A percentile compares a stretch with the other conserved stretches of the same genome.
These are phyloP conservation scores for Pristionchus arcanus DNA, from an alignment of 2,888 invertebrate species.

Conservation along the genomic window DNA sequence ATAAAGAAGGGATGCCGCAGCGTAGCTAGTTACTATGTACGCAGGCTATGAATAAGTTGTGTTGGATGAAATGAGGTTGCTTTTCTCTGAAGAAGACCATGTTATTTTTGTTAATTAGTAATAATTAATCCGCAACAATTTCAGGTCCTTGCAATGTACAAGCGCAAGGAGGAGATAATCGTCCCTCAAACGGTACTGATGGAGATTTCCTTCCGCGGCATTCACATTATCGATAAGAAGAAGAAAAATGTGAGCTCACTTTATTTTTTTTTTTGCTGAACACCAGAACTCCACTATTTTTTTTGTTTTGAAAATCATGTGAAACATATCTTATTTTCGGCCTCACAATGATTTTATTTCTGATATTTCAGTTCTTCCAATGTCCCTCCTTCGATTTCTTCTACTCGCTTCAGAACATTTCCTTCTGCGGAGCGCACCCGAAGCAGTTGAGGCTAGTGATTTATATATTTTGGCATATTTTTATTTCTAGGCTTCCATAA, in stretches of 20 bases:
- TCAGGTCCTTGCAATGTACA: conserved; percentile 77
- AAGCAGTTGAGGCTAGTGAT: conserved; percentile 88
- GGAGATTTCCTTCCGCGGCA: conserved; percentile 79
- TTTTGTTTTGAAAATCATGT: too few species aligned
- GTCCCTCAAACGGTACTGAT: conserved; percentile 79
- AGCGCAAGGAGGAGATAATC: conserved; percentile 78
- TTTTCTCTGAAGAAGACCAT: too few species aligned
- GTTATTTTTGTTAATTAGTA: too few species aligned
- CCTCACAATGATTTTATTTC: too few species aligned
- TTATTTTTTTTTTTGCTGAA: conserved; percentile 19
- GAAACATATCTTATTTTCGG: too few species aligned
- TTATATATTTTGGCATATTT: too few species aligned
- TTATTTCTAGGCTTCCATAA: too few species aligned
- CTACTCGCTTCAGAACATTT: conserved; percentile 97
- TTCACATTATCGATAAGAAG: conserved; percentile 79
- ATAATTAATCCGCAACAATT: neutral
- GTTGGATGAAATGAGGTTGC: too few species aligned
- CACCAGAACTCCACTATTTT: too few species aligned
- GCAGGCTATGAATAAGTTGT: too few species aligned
- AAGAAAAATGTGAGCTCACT: conserved; percentile 48
- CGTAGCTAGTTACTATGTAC: too few species aligned
- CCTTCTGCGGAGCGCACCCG: conserved; percentile 98
- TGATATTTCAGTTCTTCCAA: conserved; percentile 77
- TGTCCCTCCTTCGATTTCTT: conserved; percentile 91
- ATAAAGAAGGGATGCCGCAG: too few species aligned